Percentiles rank a stretch among this genome's conserved stretches.
phyloP scores from a whole-genome alignment of 2,113 vertebrate genomes.

The Scomber japonicus region DNA sequence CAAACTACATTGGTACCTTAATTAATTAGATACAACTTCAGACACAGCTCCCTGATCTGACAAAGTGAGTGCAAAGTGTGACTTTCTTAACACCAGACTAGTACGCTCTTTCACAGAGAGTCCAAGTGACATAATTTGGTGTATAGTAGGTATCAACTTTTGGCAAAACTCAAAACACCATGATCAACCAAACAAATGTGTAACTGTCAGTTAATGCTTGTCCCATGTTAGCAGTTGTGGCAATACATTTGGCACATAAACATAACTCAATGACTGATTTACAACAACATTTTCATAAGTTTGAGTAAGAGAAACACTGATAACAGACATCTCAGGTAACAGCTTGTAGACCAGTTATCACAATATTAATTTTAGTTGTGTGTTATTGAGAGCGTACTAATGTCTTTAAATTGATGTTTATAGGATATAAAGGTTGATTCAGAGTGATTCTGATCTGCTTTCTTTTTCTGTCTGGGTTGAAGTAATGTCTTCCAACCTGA shows the following conservation, averaged over 20 bases:
- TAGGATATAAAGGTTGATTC: neutral
- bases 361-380: neutral
- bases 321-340: neutral
- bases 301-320: too few relatives aligned
- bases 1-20: constrained; percentile 16
- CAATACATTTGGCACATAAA: neutral
- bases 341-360: neutral
- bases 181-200: neutral
- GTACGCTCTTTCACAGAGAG: neutral
- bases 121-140: neutral
- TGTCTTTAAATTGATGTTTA: neutral
- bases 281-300: too few relatives aligned
- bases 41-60: neutral
- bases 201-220: neutral
- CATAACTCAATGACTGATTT: too few relatives aligned
- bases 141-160: neutral
- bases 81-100: too few relatives aligned
- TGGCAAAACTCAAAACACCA: neutral
- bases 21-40: constrained; percentile 27
- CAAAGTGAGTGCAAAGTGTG: neutral
- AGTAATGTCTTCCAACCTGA: neutral
- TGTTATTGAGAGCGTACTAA: neutral
- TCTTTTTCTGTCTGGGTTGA: neutral
- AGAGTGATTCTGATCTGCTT: neutral
- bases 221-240: neutral